A percentile compares a stretch with the other conserved stretches of the same genome.
These are phyloP conservation scores for Scelioninae gen. 1 DNA, from an alignment of 2,888 invertebrate species.

Conservation along the genomic window DNA sequence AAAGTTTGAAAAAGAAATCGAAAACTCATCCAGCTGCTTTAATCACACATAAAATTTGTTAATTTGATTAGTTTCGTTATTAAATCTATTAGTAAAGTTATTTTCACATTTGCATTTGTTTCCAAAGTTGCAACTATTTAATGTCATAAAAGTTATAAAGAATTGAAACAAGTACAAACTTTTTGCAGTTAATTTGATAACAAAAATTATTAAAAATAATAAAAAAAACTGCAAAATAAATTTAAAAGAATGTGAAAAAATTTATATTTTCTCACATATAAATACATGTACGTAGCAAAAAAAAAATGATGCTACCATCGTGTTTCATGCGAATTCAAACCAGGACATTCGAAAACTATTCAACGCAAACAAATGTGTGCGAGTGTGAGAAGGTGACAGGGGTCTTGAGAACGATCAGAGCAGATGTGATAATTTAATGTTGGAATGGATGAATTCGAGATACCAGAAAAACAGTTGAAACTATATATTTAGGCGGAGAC, in stretches of 20 bases:
- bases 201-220: background rate
- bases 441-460: slow-evolving; percentile 48
- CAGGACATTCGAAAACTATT: slow-evolving; percentile 43
- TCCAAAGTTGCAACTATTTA: background rate
- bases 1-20: slow-evolving; percentile 3
- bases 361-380: slow-evolving; percentile 45
- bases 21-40: background rate
- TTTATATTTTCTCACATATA: background rate
- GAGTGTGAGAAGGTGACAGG: slow-evolving; percentile 59
- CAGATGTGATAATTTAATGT: slow-evolving; percentile 68
- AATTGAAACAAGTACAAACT: slow-evolving; percentile 9
- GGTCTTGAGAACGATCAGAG: slow-evolving; percentile 64
- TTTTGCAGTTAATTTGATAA: background rate
- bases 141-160: background rate
- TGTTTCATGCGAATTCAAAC: slow-evolving; percentile 28
- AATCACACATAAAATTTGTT: slow-evolving; percentile 8
- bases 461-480: slow-evolving; percentile 49
- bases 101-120: background rate
- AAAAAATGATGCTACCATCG: background rate
- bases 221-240: background rate
- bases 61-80: slow-evolving; percentile 1
- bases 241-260: too few relatives aligned
- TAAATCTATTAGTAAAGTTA: slow-evolving; percentile 17
- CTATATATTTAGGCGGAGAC: slow-evolving; percentile 46
- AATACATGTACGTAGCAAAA: too few relatives aligned